Conservation (phyloP, 2,888 invertebrate genomes). For the Hoplodrina ambigua region DNA sequence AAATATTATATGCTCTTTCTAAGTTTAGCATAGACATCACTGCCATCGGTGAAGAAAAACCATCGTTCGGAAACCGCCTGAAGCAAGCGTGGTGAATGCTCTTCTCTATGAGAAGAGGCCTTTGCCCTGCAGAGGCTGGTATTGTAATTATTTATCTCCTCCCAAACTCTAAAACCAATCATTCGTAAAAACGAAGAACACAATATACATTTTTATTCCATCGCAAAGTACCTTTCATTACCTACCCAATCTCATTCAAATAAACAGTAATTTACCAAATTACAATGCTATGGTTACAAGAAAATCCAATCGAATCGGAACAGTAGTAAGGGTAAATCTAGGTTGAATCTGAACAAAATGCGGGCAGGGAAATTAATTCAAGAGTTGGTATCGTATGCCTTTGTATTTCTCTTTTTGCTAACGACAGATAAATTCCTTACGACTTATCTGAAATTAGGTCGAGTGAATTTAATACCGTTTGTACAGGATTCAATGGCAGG, state of each 20-base stretch:
- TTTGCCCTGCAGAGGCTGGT: too few species aligned
- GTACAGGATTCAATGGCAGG: conserved; percentile 57
- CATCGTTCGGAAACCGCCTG: too few species aligned
- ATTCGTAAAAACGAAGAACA: not conserved
- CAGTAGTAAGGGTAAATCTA: conserved; percentile 54
- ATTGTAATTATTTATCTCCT: not conserved
- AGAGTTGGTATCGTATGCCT: conserved; percentile 72
- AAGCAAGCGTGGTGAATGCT: too few species aligned
- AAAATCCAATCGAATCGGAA: conserved; percentile 28
- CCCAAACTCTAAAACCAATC: not conserved
- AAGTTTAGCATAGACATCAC: too few species aligned
- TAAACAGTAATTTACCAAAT: conserved; percentile 22
- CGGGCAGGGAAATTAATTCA: conserved; percentile 77
- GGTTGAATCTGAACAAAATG: conserved; percentile 69
- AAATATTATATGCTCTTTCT: too few species aligned
- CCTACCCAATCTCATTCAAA: not conserved
- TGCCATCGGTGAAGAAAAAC: too few species aligned
- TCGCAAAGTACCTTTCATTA: conserved; percentile 13
- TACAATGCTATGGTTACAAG: conserved; percentile 10
- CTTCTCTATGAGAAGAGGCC: too few species aligned
- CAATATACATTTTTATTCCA: not conserved
- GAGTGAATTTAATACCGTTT: conserved; percentile 58
- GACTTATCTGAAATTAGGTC: conserved; percentile 76
- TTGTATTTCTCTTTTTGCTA: conserved; percentile 78
- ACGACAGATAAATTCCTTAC: conserved; percentile 78